Percentiles rank a stretch among this genome's conserved stretches.
phyloP scores from a whole-genome alignment of 2,888 invertebrate species.

The Clistopyga incitator region DNA sequence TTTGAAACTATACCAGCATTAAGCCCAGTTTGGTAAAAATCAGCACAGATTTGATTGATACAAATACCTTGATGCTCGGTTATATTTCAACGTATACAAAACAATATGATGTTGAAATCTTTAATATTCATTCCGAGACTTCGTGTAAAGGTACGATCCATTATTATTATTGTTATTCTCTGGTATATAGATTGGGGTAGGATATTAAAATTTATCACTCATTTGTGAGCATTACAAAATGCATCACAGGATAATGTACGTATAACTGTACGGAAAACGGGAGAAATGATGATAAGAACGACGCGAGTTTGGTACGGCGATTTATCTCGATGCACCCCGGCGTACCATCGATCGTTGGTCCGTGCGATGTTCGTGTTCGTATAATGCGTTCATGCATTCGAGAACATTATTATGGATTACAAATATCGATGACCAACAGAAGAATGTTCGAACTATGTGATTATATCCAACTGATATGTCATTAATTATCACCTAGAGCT shows the following conservation, averaged over 20 bases:
- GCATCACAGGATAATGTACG: conserved; percentile 20
- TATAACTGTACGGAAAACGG: conserved; percentile 37
- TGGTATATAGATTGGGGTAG: no score
- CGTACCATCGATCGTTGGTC: conserved; percentile 55
- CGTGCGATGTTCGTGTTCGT: conserved; percentile 28
- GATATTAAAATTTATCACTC: background rate
- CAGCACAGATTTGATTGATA: no score
- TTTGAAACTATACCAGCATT: no score
- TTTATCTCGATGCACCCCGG: conserved; percentile 24
- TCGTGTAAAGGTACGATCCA: background rate
- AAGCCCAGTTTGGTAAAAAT: no score
- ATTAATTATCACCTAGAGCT: no score
- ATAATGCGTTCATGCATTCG: conserved; percentile 26
- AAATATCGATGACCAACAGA: conserved; percentile 1
- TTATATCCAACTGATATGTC: no score
- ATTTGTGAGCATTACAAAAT: conserved; percentile 6
- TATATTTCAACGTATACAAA: background rate
- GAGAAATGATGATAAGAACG: conserved; percentile 50
- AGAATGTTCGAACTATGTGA: background rate
- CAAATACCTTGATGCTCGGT: no score
- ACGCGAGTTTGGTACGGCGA: conserved; percentile 24
- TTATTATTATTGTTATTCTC: background rate
- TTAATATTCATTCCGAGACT: background rate
- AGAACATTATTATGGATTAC: background rate
- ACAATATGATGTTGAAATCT: background rate